A percentile compares a stretch with the other conserved stretches of the same genome.
Conservation (phyloP, 2,888 invertebrate species). For the Cerastis leucographa region DNA sequence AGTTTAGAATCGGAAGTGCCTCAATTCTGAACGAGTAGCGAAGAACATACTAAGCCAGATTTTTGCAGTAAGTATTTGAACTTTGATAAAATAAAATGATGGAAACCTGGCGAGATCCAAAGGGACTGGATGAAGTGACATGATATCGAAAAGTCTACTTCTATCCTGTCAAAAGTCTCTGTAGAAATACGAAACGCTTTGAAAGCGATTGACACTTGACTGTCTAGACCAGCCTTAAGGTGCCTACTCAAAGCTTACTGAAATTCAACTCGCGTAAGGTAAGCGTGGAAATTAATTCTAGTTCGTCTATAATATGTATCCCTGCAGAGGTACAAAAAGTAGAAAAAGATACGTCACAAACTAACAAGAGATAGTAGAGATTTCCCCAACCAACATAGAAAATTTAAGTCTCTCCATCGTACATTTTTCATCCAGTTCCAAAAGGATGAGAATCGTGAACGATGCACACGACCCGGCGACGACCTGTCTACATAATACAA, state of each 20-base stretch:
- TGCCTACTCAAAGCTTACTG: too few relatives aligned
- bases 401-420: conserved; percentile 5
- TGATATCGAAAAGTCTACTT: too few relatives aligned
- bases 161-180: too few relatives aligned
- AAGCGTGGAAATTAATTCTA: not conserved
- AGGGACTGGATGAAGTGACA: too few relatives aligned
- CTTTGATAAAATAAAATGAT: not conserved
- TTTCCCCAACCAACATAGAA: conserved; percentile 14
- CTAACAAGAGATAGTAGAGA: not conserved
- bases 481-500: conserved; percentile 60
- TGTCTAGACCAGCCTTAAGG: too few relatives aligned
- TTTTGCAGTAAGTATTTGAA: not conserved
- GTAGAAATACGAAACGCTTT: too few relatives aligned
- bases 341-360: not conserved
- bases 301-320: not conserved
- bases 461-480: conserved; percentile 56
- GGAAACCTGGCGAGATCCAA: not conserved
- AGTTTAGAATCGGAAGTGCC: conserved; percentile 34
- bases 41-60: not conserved
- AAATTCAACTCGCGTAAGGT: not conserved
- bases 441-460: conserved; percentile 43
- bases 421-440: conserved; percentile 25
- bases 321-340: not conserved
- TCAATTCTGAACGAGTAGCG: conserved; percentile 19
- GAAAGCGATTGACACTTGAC: too few relatives aligned